Conservation (phyloP, 2,888 invertebrate species). For the Plagiodera versicolora region DNA sequence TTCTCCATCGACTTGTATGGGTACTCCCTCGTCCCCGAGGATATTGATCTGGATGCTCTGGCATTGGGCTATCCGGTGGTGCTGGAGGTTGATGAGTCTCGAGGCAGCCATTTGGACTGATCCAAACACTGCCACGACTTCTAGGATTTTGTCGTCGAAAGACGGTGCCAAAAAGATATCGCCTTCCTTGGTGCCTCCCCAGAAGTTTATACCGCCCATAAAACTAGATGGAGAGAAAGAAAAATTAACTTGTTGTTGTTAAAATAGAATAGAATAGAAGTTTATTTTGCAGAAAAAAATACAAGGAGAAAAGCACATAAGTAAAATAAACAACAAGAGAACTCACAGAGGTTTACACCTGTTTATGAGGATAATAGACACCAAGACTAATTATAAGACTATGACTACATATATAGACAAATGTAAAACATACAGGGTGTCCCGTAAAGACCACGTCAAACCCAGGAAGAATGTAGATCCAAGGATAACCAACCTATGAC, state of each 20-base stretch:
- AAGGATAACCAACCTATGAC: too few relatives aligned
- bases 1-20: slow-evolving; percentile 96
- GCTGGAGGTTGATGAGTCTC: slow-evolving; percentile 90
- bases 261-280: too few relatives aligned
- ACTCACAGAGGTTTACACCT: too few relatives aligned
- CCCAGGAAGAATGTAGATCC: neutral
- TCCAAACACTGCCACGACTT: slow-evolving; percentile 97
- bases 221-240: slow-evolving; percentile 64
- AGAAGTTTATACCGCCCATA: slow-evolving; percentile 98
- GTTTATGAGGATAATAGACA: too few relatives aligned
- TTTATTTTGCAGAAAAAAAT: too few relatives aligned
- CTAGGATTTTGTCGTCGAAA: slow-evolving; percentile 93
- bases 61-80: slow-evolving; percentile 96
- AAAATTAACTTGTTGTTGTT: neutral
- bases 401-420: too few relatives aligned
- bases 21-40: slow-evolving; percentile 87
- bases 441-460: too few relatives aligned
- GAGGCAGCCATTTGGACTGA: slow-evolving; percentile 98
- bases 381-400: too few relatives aligned
- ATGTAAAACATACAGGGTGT: neutral
- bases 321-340: too few relatives aligned
- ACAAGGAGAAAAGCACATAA: too few relatives aligned
- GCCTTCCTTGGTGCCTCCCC: slow-evolving; percentile 92
- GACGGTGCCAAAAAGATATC: slow-evolving; percentile 91
- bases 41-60: slow-evolving; percentile 95